phyloP scores from a whole-genome alignment of 1,140 invertebrate genomes.

The Hyposmocoma kahamanoa region DNA sequence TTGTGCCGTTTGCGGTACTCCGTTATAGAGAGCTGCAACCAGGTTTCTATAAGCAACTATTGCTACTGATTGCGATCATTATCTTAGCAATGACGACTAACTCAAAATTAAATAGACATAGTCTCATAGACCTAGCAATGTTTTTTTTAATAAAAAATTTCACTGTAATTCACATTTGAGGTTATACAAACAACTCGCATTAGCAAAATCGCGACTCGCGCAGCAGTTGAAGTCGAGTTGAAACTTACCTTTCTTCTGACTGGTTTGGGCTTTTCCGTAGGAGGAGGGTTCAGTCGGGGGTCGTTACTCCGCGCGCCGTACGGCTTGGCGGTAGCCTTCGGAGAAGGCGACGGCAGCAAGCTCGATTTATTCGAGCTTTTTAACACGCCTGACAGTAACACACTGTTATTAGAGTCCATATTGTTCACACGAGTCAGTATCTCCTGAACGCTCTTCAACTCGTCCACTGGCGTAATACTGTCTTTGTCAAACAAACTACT shows the following conservation, averaged over 20 bases:
- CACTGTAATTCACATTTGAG: too few species aligned
- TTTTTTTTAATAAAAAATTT: too few species aligned
- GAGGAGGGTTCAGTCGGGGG: constrained; percentile 64
- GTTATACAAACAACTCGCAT: too few species aligned
- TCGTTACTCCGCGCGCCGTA: constrained; percentile 40
- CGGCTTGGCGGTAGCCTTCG: constrained; percentile 28
- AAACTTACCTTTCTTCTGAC: constrained; percentile 67
- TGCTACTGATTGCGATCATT: background rate
- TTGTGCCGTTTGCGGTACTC: constrained; percentile 65
- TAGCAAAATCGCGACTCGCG: too few species aligned
- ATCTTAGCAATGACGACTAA: too few species aligned
- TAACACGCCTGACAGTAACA: constrained; percentile 63
- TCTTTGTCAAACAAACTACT: constrained; percentile 61
- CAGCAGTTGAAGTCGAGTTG: too few species aligned
- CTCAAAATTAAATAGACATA: too few species aligned
- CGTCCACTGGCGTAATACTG: constrained; percentile 53
- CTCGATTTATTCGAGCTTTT: constrained; percentile 36
- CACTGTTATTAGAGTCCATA: constrained; percentile 70
- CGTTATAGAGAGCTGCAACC: constrained; percentile 61
- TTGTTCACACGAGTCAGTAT: constrained; percentile 68
- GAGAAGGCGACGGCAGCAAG: constrained; percentile 20
- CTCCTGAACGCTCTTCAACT: constrained; percentile 65
- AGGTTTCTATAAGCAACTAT: background rate
- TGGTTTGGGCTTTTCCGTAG: constrained; percentile 63
- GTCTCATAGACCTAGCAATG: too few species aligned